phyloP scores from a whole-genome alignment of 1,140 invertebrate genomes.

The Telenomus remus region DNA sequence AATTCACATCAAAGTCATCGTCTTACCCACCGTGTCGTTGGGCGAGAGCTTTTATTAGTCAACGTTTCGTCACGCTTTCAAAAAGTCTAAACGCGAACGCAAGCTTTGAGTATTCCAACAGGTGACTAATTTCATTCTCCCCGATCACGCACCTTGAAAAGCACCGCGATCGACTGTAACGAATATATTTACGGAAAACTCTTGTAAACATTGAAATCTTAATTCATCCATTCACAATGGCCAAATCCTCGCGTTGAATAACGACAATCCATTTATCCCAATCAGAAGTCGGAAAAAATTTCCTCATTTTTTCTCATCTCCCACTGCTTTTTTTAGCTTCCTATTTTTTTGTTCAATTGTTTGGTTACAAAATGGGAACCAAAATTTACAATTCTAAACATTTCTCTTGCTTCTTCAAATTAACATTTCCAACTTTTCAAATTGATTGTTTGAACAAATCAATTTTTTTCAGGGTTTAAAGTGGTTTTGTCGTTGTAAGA shows the following conservation, averaged over 20 bases:
- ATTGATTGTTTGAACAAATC: too few relatives aligned
- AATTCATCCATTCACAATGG: background rate
- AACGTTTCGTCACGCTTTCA: slow-evolving; percentile 48
- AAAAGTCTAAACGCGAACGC: slow-evolving; percentile 11
- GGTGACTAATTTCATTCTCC: slow-evolving; percentile 45
- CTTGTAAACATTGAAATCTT: slow-evolving; percentile 1
- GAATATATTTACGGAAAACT: slow-evolving; percentile 31
- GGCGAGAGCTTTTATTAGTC: background rate
- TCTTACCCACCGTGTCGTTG: background rate
- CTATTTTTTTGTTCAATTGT: too few relatives aligned
- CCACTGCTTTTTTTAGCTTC: too few relatives aligned
- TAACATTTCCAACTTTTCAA: too few relatives aligned
- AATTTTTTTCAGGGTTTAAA: too few relatives aligned
- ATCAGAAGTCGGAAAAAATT: too few relatives aligned
- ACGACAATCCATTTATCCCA: background rate
- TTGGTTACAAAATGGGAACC: too few relatives aligned
- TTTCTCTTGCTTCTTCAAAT: too few relatives aligned
- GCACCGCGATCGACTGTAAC: slow-evolving; percentile 20
- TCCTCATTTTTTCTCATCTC: too few relatives aligned
- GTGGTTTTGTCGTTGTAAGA: too few relatives aligned
- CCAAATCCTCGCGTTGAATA: background rate
- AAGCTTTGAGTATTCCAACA: slow-evolving; percentile 10
- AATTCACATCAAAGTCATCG: slow-evolving; percentile 28
- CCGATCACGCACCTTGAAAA: slow-evolving; percentile 14
- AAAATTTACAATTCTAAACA: too few relatives aligned